Percentiles rank a stretch among this genome's conserved stretches.
Conservation (phyloP, 2,113 vertebrate genomes). For the Malurus melanocephalus region DNA sequence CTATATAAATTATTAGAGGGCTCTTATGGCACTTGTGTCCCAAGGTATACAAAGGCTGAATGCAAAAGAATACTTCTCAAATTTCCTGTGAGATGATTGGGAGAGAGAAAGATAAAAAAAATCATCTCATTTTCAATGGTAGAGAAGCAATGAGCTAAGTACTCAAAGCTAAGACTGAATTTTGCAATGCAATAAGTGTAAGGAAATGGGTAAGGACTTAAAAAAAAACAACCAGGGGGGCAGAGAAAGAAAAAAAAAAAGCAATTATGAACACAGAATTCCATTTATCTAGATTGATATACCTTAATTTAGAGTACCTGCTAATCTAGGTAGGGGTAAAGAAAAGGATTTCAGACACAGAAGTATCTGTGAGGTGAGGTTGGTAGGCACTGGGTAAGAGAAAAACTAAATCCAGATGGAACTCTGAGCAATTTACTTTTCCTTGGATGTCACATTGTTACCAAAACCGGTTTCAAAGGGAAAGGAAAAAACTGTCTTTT, state of each 20-base stretch:
- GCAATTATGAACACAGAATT: background rate
- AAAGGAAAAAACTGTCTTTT: background rate
- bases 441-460: background rate
- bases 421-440: background rate
- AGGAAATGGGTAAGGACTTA: background rate
- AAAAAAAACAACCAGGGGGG: fast-evolving
- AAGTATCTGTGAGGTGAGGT: background rate
- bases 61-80: background rate
- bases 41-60: background rate
- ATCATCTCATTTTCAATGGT: background rate
- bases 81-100: background rate
- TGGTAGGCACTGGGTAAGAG: background rate
- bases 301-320: background rate
- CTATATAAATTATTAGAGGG: background rate
- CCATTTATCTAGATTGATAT: background rate
- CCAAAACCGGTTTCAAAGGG: background rate
- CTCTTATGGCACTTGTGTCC: background rate
- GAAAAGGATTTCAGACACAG: background rate
- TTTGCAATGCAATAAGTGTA: background rate
- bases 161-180: background rate
- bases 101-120: background rate
- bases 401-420: background rate
- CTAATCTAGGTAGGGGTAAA: background rate
- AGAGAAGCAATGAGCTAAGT: background rate
- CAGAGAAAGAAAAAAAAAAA: background rate